Evolutionary conservation across 2,888 invertebrate species (phyloP).

Genomic region (Acanthoscelides obtectus): DNA sequence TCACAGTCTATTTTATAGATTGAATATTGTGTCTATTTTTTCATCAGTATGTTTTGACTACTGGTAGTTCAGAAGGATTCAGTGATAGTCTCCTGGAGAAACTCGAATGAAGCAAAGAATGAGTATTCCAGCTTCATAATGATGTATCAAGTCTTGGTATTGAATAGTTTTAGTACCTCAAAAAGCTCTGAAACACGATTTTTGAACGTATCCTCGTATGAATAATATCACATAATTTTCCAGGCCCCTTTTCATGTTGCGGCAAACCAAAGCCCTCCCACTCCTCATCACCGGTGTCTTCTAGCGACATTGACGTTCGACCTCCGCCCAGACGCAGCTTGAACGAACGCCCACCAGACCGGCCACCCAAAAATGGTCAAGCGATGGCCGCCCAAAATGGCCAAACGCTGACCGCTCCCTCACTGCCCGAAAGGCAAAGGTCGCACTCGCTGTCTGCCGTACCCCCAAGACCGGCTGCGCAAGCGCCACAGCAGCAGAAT

Average conservation of each 20-base stretch:
- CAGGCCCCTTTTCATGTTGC: not conserved
- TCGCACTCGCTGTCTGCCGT: slow-evolving; percentile 52
- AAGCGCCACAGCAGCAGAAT: not conserved
- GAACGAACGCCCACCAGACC: slow-evolving; percentile 60
- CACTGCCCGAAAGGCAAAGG: slow-evolving; percentile 51
- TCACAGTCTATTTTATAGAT: too few relatives aligned
- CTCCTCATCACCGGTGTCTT: not conserved
- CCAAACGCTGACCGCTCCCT: too few relatives aligned
- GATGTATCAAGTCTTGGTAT: too few relatives aligned
- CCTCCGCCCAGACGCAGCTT: slow-evolving; percentile 60
- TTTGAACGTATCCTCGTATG: not conserved
- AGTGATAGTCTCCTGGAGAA: too few relatives aligned
- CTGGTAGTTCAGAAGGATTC: too few relatives aligned
- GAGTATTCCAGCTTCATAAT: too few relatives aligned
- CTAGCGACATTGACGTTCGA: slow-evolving; percentile 41
- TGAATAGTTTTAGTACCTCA: too few relatives aligned
- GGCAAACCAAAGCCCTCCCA: not conserved
- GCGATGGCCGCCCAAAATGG: slow-evolving; percentile 36
- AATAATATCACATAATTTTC: not conserved
- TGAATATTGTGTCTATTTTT: too few relatives aligned
- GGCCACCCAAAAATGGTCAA: slow-evolving; percentile 59
- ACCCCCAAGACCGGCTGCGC: not conserved
- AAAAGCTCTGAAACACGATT: too few relatives aligned
- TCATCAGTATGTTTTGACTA: too few relatives aligned
- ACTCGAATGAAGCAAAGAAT: too few relatives aligned